These are phyloP conservation scores for human DNA, from an alignment of 2,113 vertebrate species.

Conservation along the genomic window DNA sequence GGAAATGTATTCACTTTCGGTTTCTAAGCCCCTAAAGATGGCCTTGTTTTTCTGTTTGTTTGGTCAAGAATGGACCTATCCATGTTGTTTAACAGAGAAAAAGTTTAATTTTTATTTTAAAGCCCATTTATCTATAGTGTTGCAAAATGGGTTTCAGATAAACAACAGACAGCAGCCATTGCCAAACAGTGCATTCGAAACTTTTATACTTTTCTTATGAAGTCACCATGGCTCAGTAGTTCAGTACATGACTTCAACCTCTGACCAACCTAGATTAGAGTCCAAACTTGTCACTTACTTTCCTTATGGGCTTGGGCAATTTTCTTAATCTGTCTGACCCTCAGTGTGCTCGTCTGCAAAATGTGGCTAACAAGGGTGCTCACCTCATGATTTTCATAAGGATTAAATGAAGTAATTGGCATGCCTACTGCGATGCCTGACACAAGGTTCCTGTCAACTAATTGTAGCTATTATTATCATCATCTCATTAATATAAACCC, in stretches of 20 bases:
- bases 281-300: conserved; percentile 39
- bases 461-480: not conserved
- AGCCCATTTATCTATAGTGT: not conserved
- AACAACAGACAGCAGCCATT: not conserved
- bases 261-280: not conserved
- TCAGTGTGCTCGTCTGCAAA: conserved; percentile 12
- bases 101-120: not conserved
- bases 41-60: conserved; percentile 10
- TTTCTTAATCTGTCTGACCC: not conserved
- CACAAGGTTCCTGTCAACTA: not conserved
- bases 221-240: not conserved
- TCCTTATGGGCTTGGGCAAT: not conserved
- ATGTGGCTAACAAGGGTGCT: not conserved
- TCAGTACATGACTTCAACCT: conserved; percentile 11
- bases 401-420: conserved; percentile 22
- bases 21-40: not conserved
- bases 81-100: not conserved
- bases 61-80: conserved; percentile 17
- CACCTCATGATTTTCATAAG: not conserved
- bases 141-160: conserved; percentile 29
- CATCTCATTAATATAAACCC: not conserved
- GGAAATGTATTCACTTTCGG: conserved; percentile 27
- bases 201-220: not conserved
- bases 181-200: not conserved
- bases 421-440: not conserved